These are phyloP conservation scores for Helicoverpa assulta DNA, from an alignment of 2,888 invertebrate genomes.

Conservation along the genomic window DNA sequence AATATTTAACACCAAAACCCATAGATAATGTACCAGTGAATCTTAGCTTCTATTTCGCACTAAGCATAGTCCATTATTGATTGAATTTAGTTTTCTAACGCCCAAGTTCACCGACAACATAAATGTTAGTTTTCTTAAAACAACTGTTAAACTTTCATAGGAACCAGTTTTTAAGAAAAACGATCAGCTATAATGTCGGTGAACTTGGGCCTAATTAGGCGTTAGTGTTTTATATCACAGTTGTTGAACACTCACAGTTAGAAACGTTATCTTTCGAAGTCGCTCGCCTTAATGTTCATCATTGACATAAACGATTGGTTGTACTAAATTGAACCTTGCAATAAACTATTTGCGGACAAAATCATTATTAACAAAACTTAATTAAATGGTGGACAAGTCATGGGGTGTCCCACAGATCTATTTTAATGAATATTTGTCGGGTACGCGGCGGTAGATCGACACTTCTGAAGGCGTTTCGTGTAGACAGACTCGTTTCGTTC, in stretches of 20 bases:
- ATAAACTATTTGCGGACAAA: constrained; percentile 57
- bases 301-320: constrained; percentile 60
- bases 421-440: constrained; percentile 38
- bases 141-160: too few species aligned
- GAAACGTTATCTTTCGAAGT: constrained; percentile 32
- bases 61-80: constrained; percentile 80
- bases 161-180: too few species aligned
- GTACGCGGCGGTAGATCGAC: constrained; percentile 12
- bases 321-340: constrained; percentile 71
- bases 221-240: constrained; percentile 83
- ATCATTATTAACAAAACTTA: constrained; percentile 44
- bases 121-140: too few species aligned
- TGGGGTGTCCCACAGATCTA: constrained; percentile 45
- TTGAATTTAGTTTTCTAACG: constrained; percentile 72
- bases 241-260: constrained; percentile 67
- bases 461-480: constrained; percentile 42
- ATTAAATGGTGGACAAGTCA: constrained; percentile 50
- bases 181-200: too few species aligned
- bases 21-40: constrained; percentile 77
- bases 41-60: constrained; percentile 77
- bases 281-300: constrained; percentile 58
- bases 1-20: constrained; percentile 62
- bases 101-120: too few species aligned
- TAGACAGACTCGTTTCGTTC: constrained; percentile 72
- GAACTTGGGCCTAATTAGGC: constrained; percentile 67